These are phyloP conservation scores for Paramormyrops hopkinsi DNA, from an alignment of 2,797 vertebrate species.

Conservation along the genomic window DNA sequence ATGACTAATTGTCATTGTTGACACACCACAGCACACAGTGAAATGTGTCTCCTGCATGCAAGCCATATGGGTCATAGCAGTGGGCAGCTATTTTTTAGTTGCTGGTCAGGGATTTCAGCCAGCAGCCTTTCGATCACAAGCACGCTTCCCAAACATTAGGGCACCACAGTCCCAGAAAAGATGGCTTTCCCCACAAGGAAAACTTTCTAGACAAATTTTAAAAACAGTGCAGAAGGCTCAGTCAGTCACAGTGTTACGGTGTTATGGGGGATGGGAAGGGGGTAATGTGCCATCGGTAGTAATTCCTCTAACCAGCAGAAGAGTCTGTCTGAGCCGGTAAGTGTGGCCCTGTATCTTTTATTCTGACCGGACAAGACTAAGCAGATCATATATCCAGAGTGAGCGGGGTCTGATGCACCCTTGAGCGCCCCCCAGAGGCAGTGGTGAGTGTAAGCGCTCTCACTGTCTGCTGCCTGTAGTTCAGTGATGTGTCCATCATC, in stretches of 20 bases:
- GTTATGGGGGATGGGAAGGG: not conserved
- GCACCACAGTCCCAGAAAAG: not conserved
- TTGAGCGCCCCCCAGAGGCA: not conserved
- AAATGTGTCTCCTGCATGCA: not conserved
- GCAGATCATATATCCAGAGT: not conserved
- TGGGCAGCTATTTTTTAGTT: not conserved
- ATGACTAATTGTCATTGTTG: not conserved
- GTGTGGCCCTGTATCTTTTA: not conserved
- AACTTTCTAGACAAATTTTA: not conserved
- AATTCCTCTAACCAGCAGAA: not conserved
- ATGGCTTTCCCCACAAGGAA: not conserved
- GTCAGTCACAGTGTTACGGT: not conserved
- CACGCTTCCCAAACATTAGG: not conserved
- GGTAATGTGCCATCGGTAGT: not conserved
- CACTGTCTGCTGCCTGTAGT: not conserved
- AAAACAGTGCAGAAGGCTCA: not conserved
- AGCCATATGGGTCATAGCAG: not conserved
- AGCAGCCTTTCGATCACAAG: not conserved
- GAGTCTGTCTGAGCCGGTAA: not conserved
- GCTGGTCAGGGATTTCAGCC: not conserved
- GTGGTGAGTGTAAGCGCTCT: not conserved
- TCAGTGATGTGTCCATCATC: not conserved
- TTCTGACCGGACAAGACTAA: not conserved
- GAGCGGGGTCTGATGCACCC: not conserved
- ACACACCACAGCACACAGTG: not conserved